Percentiles rank a stretch among this genome's conserved stretches.
These are phyloP conservation scores for Pyrgilauda ruficollis DNA, from an alignment of 2,113 vertebrate genomes.

Conservation along the genomic window DNA sequence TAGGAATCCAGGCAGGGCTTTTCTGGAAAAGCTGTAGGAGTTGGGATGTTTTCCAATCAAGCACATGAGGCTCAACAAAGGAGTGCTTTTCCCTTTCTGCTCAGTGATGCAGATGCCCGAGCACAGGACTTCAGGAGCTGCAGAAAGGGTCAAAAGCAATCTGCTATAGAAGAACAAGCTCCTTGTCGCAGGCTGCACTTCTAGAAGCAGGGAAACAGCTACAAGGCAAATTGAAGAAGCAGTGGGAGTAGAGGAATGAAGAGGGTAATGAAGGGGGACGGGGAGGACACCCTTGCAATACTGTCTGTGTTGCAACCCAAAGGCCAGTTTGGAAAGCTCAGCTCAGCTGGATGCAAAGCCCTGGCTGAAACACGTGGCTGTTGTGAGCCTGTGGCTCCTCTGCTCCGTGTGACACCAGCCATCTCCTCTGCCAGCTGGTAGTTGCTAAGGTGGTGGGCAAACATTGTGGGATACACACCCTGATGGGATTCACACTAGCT, in stretches of 20 bases:
- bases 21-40: constrained; percentile 66
- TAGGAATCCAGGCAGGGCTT: constrained; percentile 66
- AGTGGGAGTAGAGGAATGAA: not conserved
- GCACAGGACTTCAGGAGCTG: not conserved
- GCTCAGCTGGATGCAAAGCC: not conserved
- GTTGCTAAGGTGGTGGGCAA: not conserved
- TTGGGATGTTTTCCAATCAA: constrained; percentile 57
- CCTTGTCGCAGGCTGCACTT: not conserved
- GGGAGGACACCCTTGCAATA: not conserved
- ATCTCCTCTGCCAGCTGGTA: not conserved
- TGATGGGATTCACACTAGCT: not conserved
- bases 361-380: accelerated
- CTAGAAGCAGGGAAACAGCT: not conserved
- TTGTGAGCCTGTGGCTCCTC: not conserved
- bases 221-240: not conserved
- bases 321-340: not conserved
- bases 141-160: not conserved
- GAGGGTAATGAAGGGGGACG: not conserved
- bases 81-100: constrained; percentile 46
- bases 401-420: not conserved
- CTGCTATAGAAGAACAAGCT: not conserved
- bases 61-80: constrained; percentile 64
- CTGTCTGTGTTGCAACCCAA: not conserved
- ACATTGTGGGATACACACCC: not conserved
- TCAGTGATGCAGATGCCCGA: constrained; percentile 19